These are phyloP conservation scores for Drosophila eugracilis DNA, from an alignment of 1,140 invertebrate species.

Conservation along the genomic window DNA sequence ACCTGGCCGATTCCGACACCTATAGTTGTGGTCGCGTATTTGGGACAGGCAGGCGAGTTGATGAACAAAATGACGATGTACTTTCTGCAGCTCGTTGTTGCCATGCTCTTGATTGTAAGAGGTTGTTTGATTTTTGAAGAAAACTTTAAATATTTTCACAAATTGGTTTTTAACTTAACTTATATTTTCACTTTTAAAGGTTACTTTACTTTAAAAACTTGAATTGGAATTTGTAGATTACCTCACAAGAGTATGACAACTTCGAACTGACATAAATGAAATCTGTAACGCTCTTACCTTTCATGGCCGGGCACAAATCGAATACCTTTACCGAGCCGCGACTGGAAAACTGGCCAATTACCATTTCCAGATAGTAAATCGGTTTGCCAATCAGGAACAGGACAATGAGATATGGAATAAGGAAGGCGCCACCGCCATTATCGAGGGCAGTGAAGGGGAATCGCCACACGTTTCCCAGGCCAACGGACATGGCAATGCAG, in stretches of 20 bases:
- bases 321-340: constrained; percentile 88
- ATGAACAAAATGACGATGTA: constrained; percentile 40
- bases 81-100: constrained; percentile 7
- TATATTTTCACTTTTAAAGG: background rate
- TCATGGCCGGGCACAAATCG: constrained; percentile 86
- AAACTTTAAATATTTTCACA: too few relatives aligned
- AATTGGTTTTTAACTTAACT: background rate
- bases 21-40: constrained; percentile 65
- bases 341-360: constrained; percentile 90
- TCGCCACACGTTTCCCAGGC: constrained; percentile 94
- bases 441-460: constrained; percentile 93
- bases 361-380: constrained; percentile 94
- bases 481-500: constrained; percentile 93
- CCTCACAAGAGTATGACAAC: constrained; percentile 24
- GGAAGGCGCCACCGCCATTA: constrained; percentile 92
- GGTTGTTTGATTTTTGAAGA: background rate
- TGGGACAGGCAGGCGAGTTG: constrained; percentile 20
- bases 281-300: constrained; percentile 85
- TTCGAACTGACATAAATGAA: constrained; percentile 2
- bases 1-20: constrained; percentile 92
- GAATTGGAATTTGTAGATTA: too few relatives aligned
- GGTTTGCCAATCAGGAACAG: constrained; percentile 92
- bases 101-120: constrained; percentile 4
- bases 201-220: background rate
- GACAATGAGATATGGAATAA: constrained; percentile 92